Base-by-base conservation (phyloP, 2,797 vertebrate genomes). In the Rhadinocentrus ornatus region DNA sequence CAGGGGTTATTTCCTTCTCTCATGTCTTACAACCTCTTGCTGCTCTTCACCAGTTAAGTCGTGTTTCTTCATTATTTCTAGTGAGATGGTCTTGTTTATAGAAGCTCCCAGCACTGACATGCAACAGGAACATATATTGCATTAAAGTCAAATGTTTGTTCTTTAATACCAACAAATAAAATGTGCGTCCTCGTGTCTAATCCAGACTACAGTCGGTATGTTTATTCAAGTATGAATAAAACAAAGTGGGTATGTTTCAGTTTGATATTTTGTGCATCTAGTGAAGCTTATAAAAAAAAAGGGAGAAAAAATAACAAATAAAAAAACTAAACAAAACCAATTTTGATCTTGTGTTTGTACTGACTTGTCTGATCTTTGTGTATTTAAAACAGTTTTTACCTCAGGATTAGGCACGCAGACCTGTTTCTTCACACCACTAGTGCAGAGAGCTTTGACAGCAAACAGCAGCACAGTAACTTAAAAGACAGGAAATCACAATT, bases 401-500 rank as follows among this genome's bases (percentile, higher is more conserved):
- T 89, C 26, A 18, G 44, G 1, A 58, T 18, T 84, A 32, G 75
- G 27, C 3, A n/a, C 27, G 46, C 87, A 89, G 12, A 2, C 0
- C 5, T 3, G 34, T 27, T 11, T 55, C 48, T 54, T 9, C 1
- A 2, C 50, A 22, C 13, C 59, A 18, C 34, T 35, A 31, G 53
- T 72, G 70, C 58, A 29, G 10, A 61, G 71, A 6, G 65, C 57
- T 20, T 44, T 6, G 0, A 69, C 57, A 70, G 62, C 82, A 52
- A 73, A 86, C 74, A 92, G 69, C 69, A 92, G 79, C 2, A 92
- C 58, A 61, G 83, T 48, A 77, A 52, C 92, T 90, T 35, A 12
- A 77, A 48, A 60, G 15, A 81, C 18, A 81, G 10, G 65, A 83
- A 18, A 71, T 3, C 15, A 0, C 20, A 4, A 62, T 2, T 62